phyloP scores from a whole-genome alignment of 2,888 invertebrate genomes.

The Lasioglossum malachurum region DNA sequence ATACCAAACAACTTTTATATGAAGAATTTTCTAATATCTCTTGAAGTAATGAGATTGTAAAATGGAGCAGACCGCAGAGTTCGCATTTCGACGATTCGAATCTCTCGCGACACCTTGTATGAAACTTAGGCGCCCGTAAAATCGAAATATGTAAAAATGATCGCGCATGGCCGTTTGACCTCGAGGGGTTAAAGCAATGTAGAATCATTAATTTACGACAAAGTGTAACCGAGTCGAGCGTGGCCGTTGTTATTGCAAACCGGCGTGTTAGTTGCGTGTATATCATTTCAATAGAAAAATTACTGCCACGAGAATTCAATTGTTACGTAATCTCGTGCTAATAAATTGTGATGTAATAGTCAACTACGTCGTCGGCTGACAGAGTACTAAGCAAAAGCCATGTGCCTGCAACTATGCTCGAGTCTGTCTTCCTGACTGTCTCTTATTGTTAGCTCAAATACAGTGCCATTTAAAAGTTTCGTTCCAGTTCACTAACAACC shows the following conservation, averaged over 20 bases:
- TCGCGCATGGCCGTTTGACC: background rate
- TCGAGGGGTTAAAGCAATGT: background rate
- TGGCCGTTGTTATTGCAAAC: background rate
- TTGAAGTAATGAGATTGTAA: background rate
- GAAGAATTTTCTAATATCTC: background rate
- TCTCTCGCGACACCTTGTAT: too few relatives aligned
- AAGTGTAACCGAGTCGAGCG: background rate
- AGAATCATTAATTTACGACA: background rate
- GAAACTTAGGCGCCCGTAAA: background rate
- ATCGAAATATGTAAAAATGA: background rate
- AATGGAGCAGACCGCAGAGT: background rate
- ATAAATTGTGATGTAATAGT: background rate
- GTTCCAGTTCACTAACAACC: too few relatives aligned
- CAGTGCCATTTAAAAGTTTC: background rate
- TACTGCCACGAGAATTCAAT: background rate
- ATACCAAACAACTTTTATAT: background rate
- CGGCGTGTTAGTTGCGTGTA: background rate
- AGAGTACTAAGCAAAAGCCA: background rate
- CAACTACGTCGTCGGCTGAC: background rate
- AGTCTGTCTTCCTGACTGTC: background rate
- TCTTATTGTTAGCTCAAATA: background rate
- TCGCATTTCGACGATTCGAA: background rate
- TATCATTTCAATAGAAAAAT: conserved; percentile 1
- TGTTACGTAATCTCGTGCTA: background rate
- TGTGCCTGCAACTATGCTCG: background rate